Conservation (phyloP, 2,888 invertebrate species). For the Dicranocentrus wangi region DNA sequence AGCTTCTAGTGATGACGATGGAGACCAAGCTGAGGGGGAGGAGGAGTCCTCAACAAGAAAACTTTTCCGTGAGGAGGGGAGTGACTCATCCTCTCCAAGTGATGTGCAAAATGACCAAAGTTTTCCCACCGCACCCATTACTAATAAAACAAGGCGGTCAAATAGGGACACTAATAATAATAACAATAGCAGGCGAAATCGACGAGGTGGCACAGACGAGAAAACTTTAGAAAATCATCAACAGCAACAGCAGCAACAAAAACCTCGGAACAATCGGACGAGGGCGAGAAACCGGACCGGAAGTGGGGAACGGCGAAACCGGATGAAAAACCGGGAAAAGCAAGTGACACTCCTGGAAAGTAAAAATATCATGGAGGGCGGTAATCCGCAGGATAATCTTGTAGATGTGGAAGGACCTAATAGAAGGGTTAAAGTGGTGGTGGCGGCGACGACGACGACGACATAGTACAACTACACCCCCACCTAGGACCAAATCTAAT, state of each 20-base stretch:
- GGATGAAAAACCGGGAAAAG: constrained; percentile 17
- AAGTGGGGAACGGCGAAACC: constrained; percentile 47
- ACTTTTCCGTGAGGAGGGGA: constrained; percentile 31
- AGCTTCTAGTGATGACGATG: constrained; percentile 10
- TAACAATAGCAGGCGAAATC: constrained; percentile 63
- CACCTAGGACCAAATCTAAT: constrained; percentile 40
- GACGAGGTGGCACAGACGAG: constrained; percentile 48
- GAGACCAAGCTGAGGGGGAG: constrained; percentile 74
- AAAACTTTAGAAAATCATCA: constrained; percentile 47
- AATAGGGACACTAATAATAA: constrained; percentile 41
- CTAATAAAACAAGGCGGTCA: constrained; percentile 44
- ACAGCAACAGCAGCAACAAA: constrained; percentile 42
- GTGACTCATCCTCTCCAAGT: constrained; percentile 6
- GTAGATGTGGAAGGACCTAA: constrained; percentile 52
- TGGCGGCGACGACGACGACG: constrained; percentile 32
- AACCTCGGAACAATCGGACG: constrained; percentile 36
- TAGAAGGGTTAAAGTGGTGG: constrained; percentile 33
- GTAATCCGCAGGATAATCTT: constrained; percentile 49
- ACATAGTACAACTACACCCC: constrained; percentile 43
- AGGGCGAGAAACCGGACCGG: constrained; percentile 54
- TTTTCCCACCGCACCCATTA: constrained; percentile 49
- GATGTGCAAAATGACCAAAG: constrained; percentile 57
- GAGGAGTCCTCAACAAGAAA: constrained; percentile 78
- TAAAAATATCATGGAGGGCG: constrained; percentile 29
- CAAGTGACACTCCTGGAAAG: constrained; percentile 55